These are phyloP conservation scores for Spialia ferax DNA, from an alignment of 2,888 invertebrate species.

Conservation along the genomic window DNA sequence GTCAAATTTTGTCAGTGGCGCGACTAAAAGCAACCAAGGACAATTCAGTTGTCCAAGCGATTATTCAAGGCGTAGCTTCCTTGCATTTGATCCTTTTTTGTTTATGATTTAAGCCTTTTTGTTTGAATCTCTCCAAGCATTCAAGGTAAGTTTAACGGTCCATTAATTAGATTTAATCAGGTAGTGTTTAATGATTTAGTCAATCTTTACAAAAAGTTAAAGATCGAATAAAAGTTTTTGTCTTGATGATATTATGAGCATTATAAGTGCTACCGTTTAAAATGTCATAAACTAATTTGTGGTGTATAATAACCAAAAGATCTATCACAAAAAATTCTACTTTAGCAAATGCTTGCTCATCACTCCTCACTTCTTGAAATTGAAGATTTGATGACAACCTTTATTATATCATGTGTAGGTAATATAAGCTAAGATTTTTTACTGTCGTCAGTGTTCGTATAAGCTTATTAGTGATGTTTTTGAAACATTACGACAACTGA, in stretches of 20 bases:
- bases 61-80: conserved; percentile 25
- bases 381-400: conserved; percentile 4
- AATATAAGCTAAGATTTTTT: too few species aligned
- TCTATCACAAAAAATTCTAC: not conserved
- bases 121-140: not conserved
- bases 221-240: not conserved
- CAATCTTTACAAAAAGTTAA: not conserved
- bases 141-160: conserved; percentile 11
- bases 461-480: not conserved
- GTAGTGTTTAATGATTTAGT: not conserved
- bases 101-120: not conserved
- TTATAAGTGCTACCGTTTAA: too few species aligned
- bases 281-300: too few species aligned
- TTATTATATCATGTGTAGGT: conserved; percentile 5
- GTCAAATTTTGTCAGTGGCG: conserved; percentile 32
- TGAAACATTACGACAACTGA: not conserved
- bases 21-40: conserved; percentile 26
- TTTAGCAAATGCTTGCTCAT: not conserved
- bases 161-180: not conserved
- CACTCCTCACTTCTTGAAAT: not conserved
- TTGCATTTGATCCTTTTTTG: conserved; percentile 13
- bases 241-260: too few species aligned
- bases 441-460: too few species aligned
- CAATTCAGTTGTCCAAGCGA: conserved; percentile 31
- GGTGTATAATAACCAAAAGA: too few species aligned